A percentile compares a stretch with the other conserved stretches of the same genome.
Conservation (phyloP, 2,113 vertebrate species). For the Nipponia nippon region DNA sequence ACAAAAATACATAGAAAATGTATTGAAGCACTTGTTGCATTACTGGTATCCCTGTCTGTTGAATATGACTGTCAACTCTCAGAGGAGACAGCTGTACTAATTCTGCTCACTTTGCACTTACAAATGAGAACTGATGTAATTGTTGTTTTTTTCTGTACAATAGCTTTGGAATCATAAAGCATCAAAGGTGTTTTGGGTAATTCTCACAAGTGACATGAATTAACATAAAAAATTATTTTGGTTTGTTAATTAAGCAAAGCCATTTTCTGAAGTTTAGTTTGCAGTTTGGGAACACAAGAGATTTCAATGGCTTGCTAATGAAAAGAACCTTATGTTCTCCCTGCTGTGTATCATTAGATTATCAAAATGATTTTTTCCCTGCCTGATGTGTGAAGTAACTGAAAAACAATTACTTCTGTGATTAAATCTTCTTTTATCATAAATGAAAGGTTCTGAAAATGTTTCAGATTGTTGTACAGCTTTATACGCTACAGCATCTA, state of each 20-base stretch:
- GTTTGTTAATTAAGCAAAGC: conserved; percentile 22
- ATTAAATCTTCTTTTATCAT: conserved; percentile 24
- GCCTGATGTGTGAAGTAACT: conserved; percentile 12
- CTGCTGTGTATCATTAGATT: conserved; percentile 40
- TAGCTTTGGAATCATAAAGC: background rate
- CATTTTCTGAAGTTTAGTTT: conserved; percentile 18
- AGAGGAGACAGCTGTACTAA: background rate
- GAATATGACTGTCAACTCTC: background rate
- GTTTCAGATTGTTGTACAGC: background rate
- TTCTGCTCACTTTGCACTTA: background rate
- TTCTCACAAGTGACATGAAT: background rate
- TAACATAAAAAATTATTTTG: conserved; percentile 11
- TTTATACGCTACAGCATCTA: background rate
- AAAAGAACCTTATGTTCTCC: conserved; percentile 27
- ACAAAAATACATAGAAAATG: background rate
- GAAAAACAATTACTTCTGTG: conserved; percentile 32
- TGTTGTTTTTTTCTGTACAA: background rate
- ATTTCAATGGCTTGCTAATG: conserved; percentile 40
- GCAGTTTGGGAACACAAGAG: background rate
- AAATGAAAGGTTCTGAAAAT: conserved; percentile 8
- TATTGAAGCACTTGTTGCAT: background rate
- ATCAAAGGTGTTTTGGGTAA: background rate
- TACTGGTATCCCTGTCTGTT: background rate
- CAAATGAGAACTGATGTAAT: background rate
- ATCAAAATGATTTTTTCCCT: conserved; percentile 34